Base-by-base conservation (phyloP, 2,888 invertebrate species). In the Eudemis profundana region DNA sequence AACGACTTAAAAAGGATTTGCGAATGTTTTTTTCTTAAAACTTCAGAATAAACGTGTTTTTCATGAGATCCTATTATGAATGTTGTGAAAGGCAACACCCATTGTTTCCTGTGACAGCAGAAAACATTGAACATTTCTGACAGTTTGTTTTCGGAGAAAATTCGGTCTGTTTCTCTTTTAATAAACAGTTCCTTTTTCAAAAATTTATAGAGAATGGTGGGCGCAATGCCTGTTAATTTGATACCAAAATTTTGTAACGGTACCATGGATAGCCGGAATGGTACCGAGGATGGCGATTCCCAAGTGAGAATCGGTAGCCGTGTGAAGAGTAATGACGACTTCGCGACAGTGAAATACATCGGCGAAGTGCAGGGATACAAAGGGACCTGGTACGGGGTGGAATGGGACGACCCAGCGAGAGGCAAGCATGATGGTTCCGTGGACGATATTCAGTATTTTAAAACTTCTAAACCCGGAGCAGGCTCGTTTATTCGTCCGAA, bases 341-440 rank as follows among this genome's bases (percentile, higher is more conserved):
- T 90, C 74, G 92, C 85, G 69, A 91, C 90, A 5, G 94, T 97
- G 23, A 94, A 94, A 80, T 98, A 95, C 86, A 94, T 97, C 69
- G 98, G 98, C 51, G 93, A 94, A 81, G 94, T 95, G 59, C 93
- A 94, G 68, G 95, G 95, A 0, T 93, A 95, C 75, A 87, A 93
- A 64, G 96, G 96, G 46, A 81, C 91, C 29, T 99, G 98, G 99
- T 92, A 97, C 62, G 99, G 99, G 0, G 94, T 99, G n/a, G 99
- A 99, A 83, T 99, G 99, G 99, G 99, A 99, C 84, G 95, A 98
- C 76, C 93, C 94, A 2, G 87, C 90, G 5, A 93, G 99, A 75
- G 99, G 99, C 1, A 98, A 98, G 84, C 99, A 99, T 81, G 95
- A 98, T 91, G 99, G 99, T 0, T 94, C 93, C 46, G 94, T 98